Percentiles rank a stretch among this genome's conserved stretches.
Conservation (phyloP, 2,797 vertebrate genomes). For the Ataeniobius toweri region DNA sequence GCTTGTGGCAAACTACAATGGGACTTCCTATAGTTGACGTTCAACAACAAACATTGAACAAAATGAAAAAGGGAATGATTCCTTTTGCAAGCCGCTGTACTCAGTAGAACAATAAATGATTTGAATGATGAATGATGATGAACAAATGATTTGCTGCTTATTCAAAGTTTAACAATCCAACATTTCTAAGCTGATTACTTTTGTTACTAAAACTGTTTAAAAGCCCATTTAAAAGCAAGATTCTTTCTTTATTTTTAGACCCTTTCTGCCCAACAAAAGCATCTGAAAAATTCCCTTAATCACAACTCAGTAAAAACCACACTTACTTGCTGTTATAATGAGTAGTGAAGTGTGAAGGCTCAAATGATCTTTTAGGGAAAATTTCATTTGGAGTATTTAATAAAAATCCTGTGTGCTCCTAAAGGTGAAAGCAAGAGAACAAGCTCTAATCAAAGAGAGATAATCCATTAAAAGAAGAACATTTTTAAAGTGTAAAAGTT, state of each 20-base stretch:
- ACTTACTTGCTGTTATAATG: constrained; percentile 67
- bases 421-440: constrained; percentile 26
- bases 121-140: not conserved
- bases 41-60: not conserved
- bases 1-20: not conserved
- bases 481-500: not conserved
- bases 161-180: not conserved
- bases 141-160: not conserved
- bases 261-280: no score
- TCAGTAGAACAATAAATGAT: not conserved
- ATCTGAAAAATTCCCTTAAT: not conserved
- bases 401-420: constrained; percentile 65
- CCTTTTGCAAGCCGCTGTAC: not conserved
- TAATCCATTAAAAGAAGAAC: not conserved
- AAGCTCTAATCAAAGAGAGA: not conserved
- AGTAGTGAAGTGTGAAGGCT: constrained; percentile 59
- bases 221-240: not conserved
- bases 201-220: no score
- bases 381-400: constrained; percentile 51
- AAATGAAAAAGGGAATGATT: not conserved
- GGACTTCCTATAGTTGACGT: not conserved
- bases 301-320: not conserved
- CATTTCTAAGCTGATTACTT: not conserved
- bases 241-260: not conserved
- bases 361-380: constrained; percentile 43